Evolutionary conservation across 2,797 vertebrate species (phyloP), one percentile per base, ranked within the genome.

Genomic region (Petrocephalus sullivani): DNA sequence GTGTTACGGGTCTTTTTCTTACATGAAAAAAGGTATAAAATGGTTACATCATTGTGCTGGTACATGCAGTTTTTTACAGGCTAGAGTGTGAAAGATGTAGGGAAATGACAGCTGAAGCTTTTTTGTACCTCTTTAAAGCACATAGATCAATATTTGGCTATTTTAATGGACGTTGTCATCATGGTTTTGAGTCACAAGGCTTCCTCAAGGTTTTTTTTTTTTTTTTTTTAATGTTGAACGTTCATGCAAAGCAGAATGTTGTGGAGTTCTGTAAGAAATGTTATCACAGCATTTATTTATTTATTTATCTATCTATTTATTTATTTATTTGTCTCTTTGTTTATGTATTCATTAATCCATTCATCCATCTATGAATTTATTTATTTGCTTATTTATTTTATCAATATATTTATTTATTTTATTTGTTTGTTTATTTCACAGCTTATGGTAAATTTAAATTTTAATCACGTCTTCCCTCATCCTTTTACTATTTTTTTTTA

Each of bases 101-200:
- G 95, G 95, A 95, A 93, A 93, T 92, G 91, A 93, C 93, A 94
- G 94, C 93, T 93, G 94, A 93, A 92, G 91, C 92, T 90, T 91
- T 94, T 96, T 96, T 96, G 94, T 96, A 96, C 94, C 95, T 94
- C 95, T 94, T 94, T 95, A 94, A 96, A 96, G 95, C 95, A 96
- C 96, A 96, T 93, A 89, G 91, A 57, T 86, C 85, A 88, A 88
- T 41, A n/a, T n/a, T 60, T n/a, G 19, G 61, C 95, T 94, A 92
- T 95, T 95, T 92, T 94, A 94, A 91, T 92, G 90, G 92, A 92
- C 90, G 90, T 93, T 92, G 93, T 92, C 90, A 92, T 93, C 85
- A 90, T 71, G 88, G 93, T 92, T 93, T 23, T 92, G 93, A 75
- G 56, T 78, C 82, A 28, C n/a, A 78, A 23, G 64, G 93, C 89